Evolutionary conservation across 2,888 invertebrate genomes (phyloP), one percentile per base, ranked within the genome.

Genomic region (Atrina japonica): DNA sequence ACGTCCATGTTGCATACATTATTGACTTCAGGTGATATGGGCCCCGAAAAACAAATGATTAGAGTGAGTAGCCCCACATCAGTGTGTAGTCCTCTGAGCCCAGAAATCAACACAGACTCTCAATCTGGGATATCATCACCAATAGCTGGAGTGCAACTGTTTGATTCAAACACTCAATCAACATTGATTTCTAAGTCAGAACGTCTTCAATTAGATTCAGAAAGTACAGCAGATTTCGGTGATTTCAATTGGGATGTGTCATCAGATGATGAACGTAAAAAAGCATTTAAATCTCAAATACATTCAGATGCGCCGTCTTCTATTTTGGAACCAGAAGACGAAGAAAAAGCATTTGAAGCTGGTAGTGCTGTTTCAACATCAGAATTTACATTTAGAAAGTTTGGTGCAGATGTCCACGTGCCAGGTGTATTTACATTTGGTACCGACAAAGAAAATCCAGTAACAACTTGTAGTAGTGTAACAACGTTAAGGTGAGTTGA

Each of bases 351-450:
- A 58, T 83, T 83, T 74, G 80, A 82, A 58, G 83, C 77, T 18
- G 81, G 80, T 41, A 75, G 75, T 41, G 84, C 83, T 7, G 75
- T 73, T 21, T 78, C 81, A n/a, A 66, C 81, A 14, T 63, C 79
- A n/a, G 79, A 83, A 23, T 86, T 82, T 68, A 78, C 73, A n/a
- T 85, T 86, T 68, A 76, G 77, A 25, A 82, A 84, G 70, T 85
- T 85, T 78, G 85, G 84, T 18, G 70, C 78, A 18, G 77, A 77
- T 52, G 75, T 73, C n/a, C 35, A 77, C 49, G 40, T 66, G 0
- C 76, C 76, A 35, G 72, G 76, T 41, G 52, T 72, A 23, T 78
- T 74, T 69, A 70, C 72, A 43, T 76, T 76, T 72, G 70, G 73
- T 47, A 47, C 49, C 40, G 49, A 53, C 21, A 53, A 49, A 47